These are phyloP conservation scores for Gallinago solitaria DNA, from an alignment of 2,797 vertebrate genomes.

Conservation along the genomic window DNA sequence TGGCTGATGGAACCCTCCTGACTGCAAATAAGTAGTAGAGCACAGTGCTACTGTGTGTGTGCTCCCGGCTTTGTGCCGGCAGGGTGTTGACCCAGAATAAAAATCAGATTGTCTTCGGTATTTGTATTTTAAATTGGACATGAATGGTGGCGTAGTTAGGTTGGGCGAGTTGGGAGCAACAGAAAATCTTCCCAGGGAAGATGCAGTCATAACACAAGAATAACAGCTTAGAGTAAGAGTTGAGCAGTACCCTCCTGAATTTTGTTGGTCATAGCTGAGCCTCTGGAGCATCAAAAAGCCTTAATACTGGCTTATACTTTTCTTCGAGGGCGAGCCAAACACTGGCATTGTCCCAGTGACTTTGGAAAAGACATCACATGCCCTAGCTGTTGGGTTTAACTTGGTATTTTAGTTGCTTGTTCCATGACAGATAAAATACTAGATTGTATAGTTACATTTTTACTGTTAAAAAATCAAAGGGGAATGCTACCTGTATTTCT, in stretches of 20 bases:
- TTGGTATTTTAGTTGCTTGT: neutral
- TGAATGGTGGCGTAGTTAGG: neutral
- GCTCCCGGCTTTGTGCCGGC: neutral
- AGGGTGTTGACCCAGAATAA: slow-evolving; percentile 33
- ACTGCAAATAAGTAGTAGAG: slow-evolving; percentile 63
- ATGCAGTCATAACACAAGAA: neutral
- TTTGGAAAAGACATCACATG: neutral
- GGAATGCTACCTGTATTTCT: neutral
- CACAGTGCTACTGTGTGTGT: slow-evolving; percentile 31
- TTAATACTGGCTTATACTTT: neutral
- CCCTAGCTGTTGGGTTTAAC: neutral
- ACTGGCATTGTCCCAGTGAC: neutral
- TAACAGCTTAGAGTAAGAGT: neutral
- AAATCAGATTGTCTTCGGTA: slow-evolving; percentile 11
- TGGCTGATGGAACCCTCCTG: slow-evolving; percentile 45
- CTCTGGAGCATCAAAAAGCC: neutral
- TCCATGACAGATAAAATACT: neutral
- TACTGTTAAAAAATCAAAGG: neutral
- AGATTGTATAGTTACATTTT: no score
- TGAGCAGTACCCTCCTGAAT: neutral
- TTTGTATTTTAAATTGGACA: neutral
- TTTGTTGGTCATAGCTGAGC: neutral
- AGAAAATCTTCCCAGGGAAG: neutral
- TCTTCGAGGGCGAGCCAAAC: neutral
- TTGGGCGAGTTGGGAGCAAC: neutral